Conservation (phyloP, 2,113 vertebrate genomes). For the Pelmatolapia mariae region DNA sequence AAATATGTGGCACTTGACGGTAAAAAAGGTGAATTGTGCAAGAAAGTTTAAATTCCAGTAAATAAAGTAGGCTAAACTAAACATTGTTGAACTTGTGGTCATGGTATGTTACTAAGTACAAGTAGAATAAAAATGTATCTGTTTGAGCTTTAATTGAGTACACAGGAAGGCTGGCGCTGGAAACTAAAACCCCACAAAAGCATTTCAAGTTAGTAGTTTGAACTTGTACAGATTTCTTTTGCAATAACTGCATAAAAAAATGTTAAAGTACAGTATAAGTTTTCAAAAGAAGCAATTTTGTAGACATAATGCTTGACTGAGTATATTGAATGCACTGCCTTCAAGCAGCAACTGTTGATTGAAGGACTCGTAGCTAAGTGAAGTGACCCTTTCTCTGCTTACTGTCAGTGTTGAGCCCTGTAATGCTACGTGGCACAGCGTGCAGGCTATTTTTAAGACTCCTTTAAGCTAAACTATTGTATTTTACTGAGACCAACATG, state of each 20-base stretch:
- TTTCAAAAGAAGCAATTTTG: not conserved
- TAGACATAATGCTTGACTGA: not conserved
- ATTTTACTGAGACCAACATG: conserved; percentile 2
- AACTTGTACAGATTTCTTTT: not conserved
- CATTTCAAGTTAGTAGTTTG: not conserved
- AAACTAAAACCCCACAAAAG: not conserved
- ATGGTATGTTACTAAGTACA: not conserved
- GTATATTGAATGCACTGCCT: not conserved
- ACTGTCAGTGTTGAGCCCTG: not conserved
- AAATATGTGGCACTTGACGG: not conserved
- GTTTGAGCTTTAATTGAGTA: not conserved
- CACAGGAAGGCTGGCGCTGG: not conserved
- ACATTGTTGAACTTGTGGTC: not conserved
- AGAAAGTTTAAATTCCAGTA: not conserved
- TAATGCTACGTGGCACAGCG: conserved; percentile 26
- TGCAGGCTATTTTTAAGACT: conserved; percentile 32
- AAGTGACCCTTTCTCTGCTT: conserved; percentile 8
- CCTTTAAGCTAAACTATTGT: conserved; percentile 10
- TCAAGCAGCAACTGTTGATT: not conserved
- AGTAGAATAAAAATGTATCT: not conserved
- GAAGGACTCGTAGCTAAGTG: not conserved
- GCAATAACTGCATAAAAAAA: not conserved
- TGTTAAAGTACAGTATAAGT: not conserved
- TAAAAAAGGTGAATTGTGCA: not conserved
- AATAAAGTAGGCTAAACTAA: not conserved